These are phyloP conservation scores for Rhinopomastus cyanomelas DNA, from an alignment of 2,113 vertebrate species.

Conservation along the genomic window DNA sequence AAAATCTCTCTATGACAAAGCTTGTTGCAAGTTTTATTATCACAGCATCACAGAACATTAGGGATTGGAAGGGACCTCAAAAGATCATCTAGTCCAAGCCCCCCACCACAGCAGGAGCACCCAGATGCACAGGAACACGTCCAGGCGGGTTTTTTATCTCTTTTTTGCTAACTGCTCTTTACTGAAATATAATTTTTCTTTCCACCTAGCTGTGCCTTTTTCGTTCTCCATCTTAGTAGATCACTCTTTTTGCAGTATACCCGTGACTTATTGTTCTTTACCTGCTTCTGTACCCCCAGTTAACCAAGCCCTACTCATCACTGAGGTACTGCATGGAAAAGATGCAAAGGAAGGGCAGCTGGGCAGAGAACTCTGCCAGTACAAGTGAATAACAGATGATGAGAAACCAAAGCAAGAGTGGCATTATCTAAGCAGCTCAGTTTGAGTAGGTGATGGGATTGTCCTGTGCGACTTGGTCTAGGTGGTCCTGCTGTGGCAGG, in stretches of 20 bases:
- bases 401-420: not conserved
- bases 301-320: not conserved
- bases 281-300: not conserved
- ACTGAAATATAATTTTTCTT: not conserved
- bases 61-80: no score
- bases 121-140: no score
- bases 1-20: not conserved
- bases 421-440: not conserved
- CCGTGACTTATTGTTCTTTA: not conserved
- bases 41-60: no score
- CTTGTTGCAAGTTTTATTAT: not conserved
- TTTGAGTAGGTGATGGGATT: not conserved
- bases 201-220: not conserved
- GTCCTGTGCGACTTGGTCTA: no score
- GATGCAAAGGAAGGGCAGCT: not conserved
- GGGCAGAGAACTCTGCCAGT: not conserved
- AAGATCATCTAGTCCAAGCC: no score
- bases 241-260: not conserved
- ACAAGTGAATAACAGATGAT: not conserved
- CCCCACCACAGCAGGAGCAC: no score
- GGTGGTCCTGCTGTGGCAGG: no score
- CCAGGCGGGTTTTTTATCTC: not conserved
- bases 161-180: not conserved
- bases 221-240: not conserved
- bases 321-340: not conserved